Percentiles rank a stretch among this genome's conserved stretches.
Evolutionary conservation across 2,113 vertebrate genomes (phyloP).

Genomic region (Periophthalmus modestus): DNA sequence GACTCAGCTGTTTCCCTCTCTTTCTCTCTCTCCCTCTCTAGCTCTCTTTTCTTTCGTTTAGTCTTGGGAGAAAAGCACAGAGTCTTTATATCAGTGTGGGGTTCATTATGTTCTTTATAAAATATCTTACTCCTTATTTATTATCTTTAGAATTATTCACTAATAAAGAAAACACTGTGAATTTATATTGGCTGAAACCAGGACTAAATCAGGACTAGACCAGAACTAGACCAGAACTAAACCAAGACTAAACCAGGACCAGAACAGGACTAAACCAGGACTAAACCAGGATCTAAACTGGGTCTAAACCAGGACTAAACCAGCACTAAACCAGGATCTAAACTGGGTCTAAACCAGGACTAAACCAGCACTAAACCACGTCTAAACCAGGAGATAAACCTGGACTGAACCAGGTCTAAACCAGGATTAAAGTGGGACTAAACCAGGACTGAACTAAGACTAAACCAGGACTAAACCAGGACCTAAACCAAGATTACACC

Average conservation of each 20-base stretch:
- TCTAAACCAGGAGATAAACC: neutral
- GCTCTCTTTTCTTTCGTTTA: no score
- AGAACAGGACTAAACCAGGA: neutral
- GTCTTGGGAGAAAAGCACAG: no score
- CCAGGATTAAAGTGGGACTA: neutral
- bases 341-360: neutral
- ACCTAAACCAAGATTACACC: no score
- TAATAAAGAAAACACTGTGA: neutral
- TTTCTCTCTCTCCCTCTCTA: no score
- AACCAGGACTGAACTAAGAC: neutral
- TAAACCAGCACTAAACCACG: neutral
- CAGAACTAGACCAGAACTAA: no score
- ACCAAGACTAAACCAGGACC: neutral
- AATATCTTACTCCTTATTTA: no score
- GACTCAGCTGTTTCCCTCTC: neutral
- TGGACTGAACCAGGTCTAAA: neutral
- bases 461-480: neutral
- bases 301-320: neutral
- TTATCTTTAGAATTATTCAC: no score
- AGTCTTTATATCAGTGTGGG: no score
- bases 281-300: neutral
- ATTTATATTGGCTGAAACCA: neutral
- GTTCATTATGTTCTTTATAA: no score
- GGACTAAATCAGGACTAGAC: neutral
- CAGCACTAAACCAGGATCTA: no score